Evolutionary conservation across 2,797 vertebrate species (phyloP).

Genomic region (Picus viridis): DNA sequence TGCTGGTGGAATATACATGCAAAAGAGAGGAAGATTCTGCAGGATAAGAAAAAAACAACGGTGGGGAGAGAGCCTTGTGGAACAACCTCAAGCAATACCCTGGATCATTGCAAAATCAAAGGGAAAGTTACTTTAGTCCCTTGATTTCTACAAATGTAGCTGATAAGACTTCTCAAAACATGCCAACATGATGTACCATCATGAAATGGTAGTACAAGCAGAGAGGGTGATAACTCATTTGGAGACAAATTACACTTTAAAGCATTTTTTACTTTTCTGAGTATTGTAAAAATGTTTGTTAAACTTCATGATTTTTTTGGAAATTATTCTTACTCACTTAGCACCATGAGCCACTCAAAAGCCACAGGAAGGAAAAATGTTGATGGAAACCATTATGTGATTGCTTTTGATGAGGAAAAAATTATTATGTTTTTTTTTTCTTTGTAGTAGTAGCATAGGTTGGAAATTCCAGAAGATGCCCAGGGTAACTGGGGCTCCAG

Average conservation of each 20-base stretch:
- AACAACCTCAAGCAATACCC: background rate
- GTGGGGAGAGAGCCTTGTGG: background rate
- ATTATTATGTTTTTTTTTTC: background rate
- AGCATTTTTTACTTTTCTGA: background rate
- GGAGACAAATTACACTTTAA: background rate
- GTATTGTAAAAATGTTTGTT: background rate
- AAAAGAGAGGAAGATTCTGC: background rate
- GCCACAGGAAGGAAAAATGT: background rate
- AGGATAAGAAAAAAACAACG: background rate
- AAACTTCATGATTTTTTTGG: background rate
- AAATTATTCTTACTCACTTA: background rate
- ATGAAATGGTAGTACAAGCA: background rate
- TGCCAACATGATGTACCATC: background rate
- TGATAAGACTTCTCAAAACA: background rate
- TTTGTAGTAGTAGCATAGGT: rapidly evolving
- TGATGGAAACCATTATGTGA: background rate
- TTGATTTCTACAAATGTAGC: background rate
- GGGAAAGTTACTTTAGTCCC: background rate
- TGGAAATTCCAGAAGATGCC: background rate
- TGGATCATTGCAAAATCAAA: background rate
- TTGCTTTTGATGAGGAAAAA: background rate
- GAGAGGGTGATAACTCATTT: rapidly evolving
- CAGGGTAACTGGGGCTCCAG: background rate
- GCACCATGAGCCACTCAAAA: background rate
- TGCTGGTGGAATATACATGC: background rate